Percentiles rank a stretch among this genome's conserved stretches.
Conservation (phyloP, 2,888 invertebrate genomes). For the Itoplectis maculator region DNA sequence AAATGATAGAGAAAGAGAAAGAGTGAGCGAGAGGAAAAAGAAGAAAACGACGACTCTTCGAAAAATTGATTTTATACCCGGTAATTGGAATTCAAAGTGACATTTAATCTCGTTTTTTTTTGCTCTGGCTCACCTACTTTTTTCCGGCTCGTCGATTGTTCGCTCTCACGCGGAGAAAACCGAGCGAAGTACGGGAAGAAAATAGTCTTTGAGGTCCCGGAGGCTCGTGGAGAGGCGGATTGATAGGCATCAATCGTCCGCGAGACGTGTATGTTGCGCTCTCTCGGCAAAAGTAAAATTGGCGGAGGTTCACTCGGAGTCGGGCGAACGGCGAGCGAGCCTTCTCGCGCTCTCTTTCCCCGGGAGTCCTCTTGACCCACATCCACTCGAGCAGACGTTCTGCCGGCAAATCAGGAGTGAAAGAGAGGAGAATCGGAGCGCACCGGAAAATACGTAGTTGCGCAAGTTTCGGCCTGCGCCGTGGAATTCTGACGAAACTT, state of each 20-base stretch:
- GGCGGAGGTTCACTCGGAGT: slow-evolving; percentile 2
- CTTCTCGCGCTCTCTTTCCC: slow-evolving; percentile 7
- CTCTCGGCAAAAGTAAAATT: slow-evolving; percentile 21
- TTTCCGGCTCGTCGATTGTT: background rate
- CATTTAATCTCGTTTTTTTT: background rate
- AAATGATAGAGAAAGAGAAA: background rate
- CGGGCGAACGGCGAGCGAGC: background rate
- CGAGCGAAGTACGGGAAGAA: background rate
- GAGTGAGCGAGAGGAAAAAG: no score
- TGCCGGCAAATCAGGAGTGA: slow-evolving; percentile 10
- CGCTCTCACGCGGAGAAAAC: background rate
- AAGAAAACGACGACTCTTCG: background rate
- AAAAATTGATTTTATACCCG: background rate
- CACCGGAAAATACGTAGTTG: slow-evolving; percentile 10
- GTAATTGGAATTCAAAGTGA: background rate
- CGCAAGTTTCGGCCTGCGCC: slow-evolving; percentile 14
- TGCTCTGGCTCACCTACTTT: background rate
- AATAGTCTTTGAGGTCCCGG: background rate
- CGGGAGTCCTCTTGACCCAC: slow-evolving; percentile 29
- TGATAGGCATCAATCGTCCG: slow-evolving; percentile 20
- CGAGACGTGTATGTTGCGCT: slow-evolving; percentile 14
- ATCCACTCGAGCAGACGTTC: slow-evolving; percentile 11
- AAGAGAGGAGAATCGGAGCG: slow-evolving; percentile 19
- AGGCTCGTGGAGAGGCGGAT: background rate
- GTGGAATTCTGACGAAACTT: background rate